Base-by-base conservation (phyloP, 2,888 invertebrate genomes). In the Exephanes ischioxanthus region DNA sequence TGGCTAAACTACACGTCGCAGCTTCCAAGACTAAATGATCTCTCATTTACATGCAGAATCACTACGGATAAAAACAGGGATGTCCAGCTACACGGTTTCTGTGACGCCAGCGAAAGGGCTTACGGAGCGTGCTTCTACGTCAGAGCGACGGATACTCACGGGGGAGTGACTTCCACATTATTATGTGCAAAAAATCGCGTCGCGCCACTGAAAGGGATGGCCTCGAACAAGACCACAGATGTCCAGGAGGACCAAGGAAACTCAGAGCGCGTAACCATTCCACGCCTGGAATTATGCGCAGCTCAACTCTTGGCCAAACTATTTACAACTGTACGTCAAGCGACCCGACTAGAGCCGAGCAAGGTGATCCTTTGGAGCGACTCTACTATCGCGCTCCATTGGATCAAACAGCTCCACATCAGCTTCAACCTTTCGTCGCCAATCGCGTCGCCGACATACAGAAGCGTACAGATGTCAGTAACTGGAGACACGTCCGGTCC, bases 61-160 rank as follows among this genome's bases (percentile, higher is more conserved):
- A n/a, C 85, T 9, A 3, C 1, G 33, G 73, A 0, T 30, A 2
- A 30, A 30, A 2, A 30, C 30, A 30, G 22, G 30, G 30, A 30
- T 30, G 77, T 88, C 3, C 78, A 89, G 55, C 19, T 89, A 0
- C 87, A 87, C 26, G 89, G 90, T 22, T 90, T 89, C 37, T 86
- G 87, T 37, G 88, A 90, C n/a, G 89, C 89, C 0, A 88, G 87
- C n/a, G 76, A 84, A 14, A 76, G 9, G 9, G 88, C 83, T 0
- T 89, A 88, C 16, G 88, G 87, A 45, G 88, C 88, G 0, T 87
- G 87, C 22, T 9, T 86, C 0, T 86, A 80, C 16, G 11, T 73
- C 3, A 9, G 72, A 55, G 7, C 72, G 11, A 45, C 26, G 6
- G 66, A 72, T 30, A 3, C 30, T 30, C 30, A 4, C 30, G 30